Evolutionary conservation across 2,797 vertebrate genomes (phyloP).

Genomic region (Diglossa cyanea): DNA sequence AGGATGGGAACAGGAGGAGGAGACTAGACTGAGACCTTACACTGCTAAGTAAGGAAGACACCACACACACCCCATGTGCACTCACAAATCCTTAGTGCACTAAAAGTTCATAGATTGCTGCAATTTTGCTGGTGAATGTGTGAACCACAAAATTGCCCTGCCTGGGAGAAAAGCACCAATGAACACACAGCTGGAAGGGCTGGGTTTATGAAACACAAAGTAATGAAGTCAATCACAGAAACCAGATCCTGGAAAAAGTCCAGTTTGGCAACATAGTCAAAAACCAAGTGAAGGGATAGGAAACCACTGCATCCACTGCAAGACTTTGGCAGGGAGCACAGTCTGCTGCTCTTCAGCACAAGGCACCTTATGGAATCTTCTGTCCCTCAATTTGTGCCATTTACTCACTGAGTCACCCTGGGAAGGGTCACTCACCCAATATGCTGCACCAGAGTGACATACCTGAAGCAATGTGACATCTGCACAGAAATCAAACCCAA

Average conservation of each 20-base stretch:
- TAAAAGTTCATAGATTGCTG: not conserved
- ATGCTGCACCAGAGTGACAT: accelerated
- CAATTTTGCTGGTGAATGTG: not conserved
- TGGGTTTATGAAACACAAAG: not conserved
- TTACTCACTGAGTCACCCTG: not conserved
- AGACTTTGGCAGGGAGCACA: not conserved
- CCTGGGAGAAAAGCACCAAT: not conserved
- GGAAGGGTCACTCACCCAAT: not conserved
- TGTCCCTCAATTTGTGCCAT: not conserved
- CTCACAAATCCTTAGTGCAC: not conserved
- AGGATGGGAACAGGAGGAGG: not conserved
- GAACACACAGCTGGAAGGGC: not conserved
- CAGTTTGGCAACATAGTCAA: not conserved
- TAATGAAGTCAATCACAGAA: not conserved
- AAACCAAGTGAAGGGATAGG: not conserved
- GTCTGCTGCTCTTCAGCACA: not conserved
- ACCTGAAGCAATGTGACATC: not conserved
- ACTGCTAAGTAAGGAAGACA: not conserved
- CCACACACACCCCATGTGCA: not conserved
- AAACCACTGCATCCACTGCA: not conserved
- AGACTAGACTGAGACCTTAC: not conserved
- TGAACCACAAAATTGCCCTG: slow-evolving; percentile 5
- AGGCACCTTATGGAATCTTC: not conserved
- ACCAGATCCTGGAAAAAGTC: not conserved
- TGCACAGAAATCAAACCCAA: not conserved